A percentile compares a stretch with the other conserved stretches of the same genome.
Evolutionary conservation across 2,797 vertebrate species (phyloP).

Genomic region (Myripristis jacobus): DNA sequence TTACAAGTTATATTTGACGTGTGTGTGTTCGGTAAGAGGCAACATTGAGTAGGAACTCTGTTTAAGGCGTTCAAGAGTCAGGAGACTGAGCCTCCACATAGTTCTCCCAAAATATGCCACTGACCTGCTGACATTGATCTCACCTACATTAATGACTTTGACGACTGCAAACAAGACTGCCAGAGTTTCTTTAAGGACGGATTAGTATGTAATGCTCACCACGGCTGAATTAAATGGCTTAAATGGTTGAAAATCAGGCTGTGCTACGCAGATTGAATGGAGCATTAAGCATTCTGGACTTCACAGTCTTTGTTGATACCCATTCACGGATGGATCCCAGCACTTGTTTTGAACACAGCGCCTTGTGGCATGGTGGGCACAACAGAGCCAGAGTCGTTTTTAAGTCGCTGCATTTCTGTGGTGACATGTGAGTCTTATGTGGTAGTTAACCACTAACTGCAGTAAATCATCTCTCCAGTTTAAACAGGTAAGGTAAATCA

Average conservation of each 20-base stretch:
- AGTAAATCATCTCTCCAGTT: constrained; percentile 39
- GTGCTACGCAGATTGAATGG: constrained; percentile 3
- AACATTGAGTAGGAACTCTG: neutral
- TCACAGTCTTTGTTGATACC: constrained; percentile 32
- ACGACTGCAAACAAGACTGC: neutral
- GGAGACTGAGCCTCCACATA: neutral
- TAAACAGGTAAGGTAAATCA: constrained; percentile 5
- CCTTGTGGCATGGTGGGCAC: constrained; percentile 25
- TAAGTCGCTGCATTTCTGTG: constrained; percentile 32
- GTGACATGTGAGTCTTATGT: constrained; percentile 42
- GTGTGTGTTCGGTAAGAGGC: neutral
- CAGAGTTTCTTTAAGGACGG: neutral
- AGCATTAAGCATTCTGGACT: neutral
- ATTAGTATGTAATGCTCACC: neutral
- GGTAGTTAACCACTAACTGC: constrained; percentile 55
- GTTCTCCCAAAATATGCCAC: constrained; percentile 4
- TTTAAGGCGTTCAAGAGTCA: constrained; percentile 4
- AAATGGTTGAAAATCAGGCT: neutral
- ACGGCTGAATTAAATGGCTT: neutral
- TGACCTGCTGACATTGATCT: constrained; percentile 52
- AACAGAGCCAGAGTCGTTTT: neutral
- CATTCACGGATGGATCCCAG: constrained; percentile 35
- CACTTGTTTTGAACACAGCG: constrained; percentile 55
- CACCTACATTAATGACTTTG: constrained; percentile 36
- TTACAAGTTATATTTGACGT: neutral